Base-by-base conservation (phyloP, 2,888 invertebrate genomes). In the Pristionchus japonicus region DNA sequence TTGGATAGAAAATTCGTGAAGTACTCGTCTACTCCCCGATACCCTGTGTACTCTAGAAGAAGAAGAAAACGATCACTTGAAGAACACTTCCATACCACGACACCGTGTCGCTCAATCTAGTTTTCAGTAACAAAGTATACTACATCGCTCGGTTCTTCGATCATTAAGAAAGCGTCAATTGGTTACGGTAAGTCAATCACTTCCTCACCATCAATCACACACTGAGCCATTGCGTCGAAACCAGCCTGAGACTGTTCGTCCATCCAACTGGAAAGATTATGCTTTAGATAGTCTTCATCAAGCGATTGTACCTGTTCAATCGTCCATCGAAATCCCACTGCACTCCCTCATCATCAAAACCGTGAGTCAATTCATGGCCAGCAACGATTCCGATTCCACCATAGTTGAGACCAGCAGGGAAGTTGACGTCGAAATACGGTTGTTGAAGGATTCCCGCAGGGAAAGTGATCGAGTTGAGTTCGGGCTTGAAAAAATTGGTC, bases 291-390 rank as follows among this genome's bases (percentile, higher is more conserved):
- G n/a, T n/a, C n/a, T n/a, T n/a, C n/a, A n/a, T n/a, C n/a, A n/a
- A n/a, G 13, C 13, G 11, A 37, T 70, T 15, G 23, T 34, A 90
- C 90, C 90, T 89, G 52, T 88, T 90, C 23, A 93, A 88, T 17
- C 61, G 88, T 61, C 93, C 93, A 7, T 89, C 89, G 27, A 90
- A 90, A 82, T 92, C 90, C 93, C 93, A 93, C 89, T 93, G 93
- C n/a, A 93, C 93, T 83, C 93, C 93, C 84, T 92, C 89, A 94
- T 98, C 98, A 94, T 98, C 98, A 94, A 98, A 98, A 0, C 98
- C 98, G 93, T 98, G 98, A 0, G 98, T 98, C 87, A 98, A 95
- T 94, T 98, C 98, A 94, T 99, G 98, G 0, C 98, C 98, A 97
- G 98, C 98, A 0, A 98, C 98, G 0, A 98, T 98, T 0, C 98